These are phyloP conservation scores for Haemorhous mexicanus DNA, from an alignment of 2,113 vertebrate species.

Conservation along the genomic window DNA sequence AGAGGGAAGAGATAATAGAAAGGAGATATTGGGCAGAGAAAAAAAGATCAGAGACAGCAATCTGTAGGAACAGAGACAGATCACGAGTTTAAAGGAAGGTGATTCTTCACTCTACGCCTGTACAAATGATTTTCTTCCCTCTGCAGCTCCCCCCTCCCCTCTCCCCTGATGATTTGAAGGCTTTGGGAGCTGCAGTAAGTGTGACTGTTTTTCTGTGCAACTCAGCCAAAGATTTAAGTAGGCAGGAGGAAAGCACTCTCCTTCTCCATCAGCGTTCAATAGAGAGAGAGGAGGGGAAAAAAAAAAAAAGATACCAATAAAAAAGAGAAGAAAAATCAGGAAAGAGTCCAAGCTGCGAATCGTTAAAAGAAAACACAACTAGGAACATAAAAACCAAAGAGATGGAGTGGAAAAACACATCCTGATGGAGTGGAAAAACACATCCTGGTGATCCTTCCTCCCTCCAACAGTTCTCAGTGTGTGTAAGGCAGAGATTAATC, in stretches of 20 bases:
- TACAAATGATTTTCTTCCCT: slow-evolving; percentile 28
- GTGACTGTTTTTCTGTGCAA: not conserved
- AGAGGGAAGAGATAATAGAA: not conserved
- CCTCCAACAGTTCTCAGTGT: not conserved
- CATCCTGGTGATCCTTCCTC: not conserved
- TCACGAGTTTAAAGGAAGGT: not conserved
- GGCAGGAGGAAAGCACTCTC: slow-evolving; percentile 15
- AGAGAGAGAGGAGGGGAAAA: not conserved
- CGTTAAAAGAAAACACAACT: not conserved
- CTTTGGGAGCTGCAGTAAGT: slow-evolving; percentile 14
- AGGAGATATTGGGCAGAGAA: not conserved
- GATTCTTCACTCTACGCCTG: slow-evolving; percentile 5
- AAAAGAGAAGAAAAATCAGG: not conserved
- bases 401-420: not conserved
- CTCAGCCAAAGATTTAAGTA: slow-evolving; percentile 31
- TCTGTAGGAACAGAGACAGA: slow-evolving; percentile 16
- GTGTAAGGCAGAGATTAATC: not conserved
- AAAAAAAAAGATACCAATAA: not conserved
- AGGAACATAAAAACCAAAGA: not conserved
- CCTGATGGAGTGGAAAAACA: not conserved
- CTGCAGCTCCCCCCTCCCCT: not conserved
- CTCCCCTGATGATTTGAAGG: not conserved
- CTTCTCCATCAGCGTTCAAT: not conserved
- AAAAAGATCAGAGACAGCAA: not conserved
- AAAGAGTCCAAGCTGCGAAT: not conserved